A percentile compares a stretch with the other conserved stretches of the same genome.
These are phyloP conservation scores for Spermophilus dauricus DNA, from an alignment of 2,113 vertebrate genomes.

Conservation along the genomic window DNA sequence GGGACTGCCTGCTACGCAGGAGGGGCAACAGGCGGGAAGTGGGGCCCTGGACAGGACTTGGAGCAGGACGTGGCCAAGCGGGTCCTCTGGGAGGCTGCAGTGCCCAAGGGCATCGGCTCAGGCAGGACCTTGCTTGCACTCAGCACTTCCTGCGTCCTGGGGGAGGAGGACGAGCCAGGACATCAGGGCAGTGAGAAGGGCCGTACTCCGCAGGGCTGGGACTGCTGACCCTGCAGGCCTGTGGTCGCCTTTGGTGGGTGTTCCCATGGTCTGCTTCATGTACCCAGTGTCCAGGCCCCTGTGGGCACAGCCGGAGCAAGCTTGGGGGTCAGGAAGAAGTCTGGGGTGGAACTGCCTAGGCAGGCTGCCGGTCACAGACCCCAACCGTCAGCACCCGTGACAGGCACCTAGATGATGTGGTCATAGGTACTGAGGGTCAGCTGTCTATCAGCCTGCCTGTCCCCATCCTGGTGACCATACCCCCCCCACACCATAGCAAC, in stretches of 20 bases:
- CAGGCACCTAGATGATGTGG: fast-evolving
- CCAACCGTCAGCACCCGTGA: fast-evolving
- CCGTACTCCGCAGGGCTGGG: too few relatives aligned
- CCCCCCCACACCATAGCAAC: constrained; percentile 89
- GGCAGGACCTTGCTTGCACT: fast-evolving
- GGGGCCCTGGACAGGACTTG: background rate
- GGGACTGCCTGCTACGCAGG: background rate
- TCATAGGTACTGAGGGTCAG: background rate
- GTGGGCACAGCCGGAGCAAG: background rate
- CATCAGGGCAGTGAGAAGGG: background rate
- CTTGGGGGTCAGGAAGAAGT: background rate
- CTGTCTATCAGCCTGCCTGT: background rate
- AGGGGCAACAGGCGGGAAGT: too few relatives aligned
- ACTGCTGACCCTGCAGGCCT: background rate
- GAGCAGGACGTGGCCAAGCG: background rate
- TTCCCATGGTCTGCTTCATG: too few relatives aligned
- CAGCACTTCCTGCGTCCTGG: background rate
- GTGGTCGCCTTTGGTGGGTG: background rate
- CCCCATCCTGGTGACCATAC: fast-evolving
- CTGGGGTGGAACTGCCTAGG: fast-evolving
- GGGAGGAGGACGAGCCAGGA: background rate
- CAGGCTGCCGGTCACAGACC: background rate
- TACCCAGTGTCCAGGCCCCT: too few relatives aligned
- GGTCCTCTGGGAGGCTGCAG: too few relatives aligned
- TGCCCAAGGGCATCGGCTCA: fast-evolving